Conservation (phyloP, 2,113 vertebrate genomes). For the Hypanus sabinus region DNA sequence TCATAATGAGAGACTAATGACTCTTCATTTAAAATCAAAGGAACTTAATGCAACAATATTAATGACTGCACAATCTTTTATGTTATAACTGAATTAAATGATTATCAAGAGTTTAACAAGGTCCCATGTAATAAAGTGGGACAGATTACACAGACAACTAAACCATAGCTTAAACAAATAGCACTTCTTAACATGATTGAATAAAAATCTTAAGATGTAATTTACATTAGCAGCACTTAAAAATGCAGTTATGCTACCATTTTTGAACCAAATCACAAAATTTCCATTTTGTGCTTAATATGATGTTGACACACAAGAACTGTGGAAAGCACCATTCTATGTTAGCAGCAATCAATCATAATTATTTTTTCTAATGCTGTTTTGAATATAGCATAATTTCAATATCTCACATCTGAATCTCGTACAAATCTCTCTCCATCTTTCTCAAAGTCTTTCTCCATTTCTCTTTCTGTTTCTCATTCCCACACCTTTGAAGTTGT, state of each 20-base stretch:
- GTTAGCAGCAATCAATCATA: background rate
- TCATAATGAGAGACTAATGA: conserved; percentile 32
- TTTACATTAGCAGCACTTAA: background rate
- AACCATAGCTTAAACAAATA: background rate
- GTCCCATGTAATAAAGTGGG: background rate
- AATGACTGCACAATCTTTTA: conserved; percentile 16
- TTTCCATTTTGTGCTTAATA: too few species aligned
- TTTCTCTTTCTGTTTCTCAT: background rate
- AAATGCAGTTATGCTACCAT: background rate
- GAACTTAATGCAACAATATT: conserved; percentile 27
- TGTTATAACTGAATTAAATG: conserved; percentile 18
- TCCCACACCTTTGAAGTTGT: background rate
- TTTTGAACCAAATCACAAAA: background rate
- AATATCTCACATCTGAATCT: background rate
- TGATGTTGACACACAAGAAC: background rate
- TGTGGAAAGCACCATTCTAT: background rate
- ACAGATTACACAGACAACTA: too few species aligned
- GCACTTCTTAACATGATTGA: too few species aligned
- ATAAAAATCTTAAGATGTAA: background rate
- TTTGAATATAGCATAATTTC: background rate
- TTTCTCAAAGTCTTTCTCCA: background rate
- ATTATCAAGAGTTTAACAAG: background rate
- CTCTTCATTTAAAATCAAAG: conserved; percentile 37
- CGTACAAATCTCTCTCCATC: background rate
- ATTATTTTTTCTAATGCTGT: background rate